Base-by-base conservation (phyloP, 2,113 vertebrate genomes). In the Rhinopomastus cyanomelas region DNA sequence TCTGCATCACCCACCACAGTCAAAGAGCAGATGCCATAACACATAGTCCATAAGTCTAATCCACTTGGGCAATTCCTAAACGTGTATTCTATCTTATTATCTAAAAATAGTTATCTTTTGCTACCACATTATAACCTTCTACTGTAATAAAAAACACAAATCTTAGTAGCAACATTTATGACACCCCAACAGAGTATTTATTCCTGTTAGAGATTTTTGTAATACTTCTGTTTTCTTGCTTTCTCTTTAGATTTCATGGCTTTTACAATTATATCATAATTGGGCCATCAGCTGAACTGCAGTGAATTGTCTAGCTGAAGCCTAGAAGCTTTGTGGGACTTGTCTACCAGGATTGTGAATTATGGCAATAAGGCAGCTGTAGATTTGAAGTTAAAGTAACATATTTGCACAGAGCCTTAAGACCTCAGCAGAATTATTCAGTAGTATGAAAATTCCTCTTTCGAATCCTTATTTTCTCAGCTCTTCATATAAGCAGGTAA, bases 351-450 rank as follows among this genome's bases (percentile, higher is more conserved):
- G 39, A 25, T 81, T 74, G 14, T 51, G 67, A 82, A 52, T 89
- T 69, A 61, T 75, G 66, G 77, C 60, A 91, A 84, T 77, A 20
- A 67, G 20, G 64, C 13, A 83, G 57, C 60, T 57, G 25, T 36
- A 85, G 72, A 32, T 75, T 94, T 95, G 86, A 57, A 83, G 76
- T 72, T 76, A 69, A 88, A 73, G 69, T 81, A 75, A 78, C 71
- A 68, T 68, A 81, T 57, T 90, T 90, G 27, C 32, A 30, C 42
- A 64, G 12, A 72, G 52, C 51, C 36, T 52, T 88, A 78, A 85
- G 69, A 48, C 23, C 81, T 73, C 78, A 88, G 48, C 75, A 64
- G 25, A 82, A 32, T 32, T 49, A 6, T 57, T 56, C 26, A 9
- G 25, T 64, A 61, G 19, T 64, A 77, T 36, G 67, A 92, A 88